Evolutionary conservation across 2,113 vertebrate species (phyloP).

Genomic region (Sakesphorus luctuosus): DNA sequence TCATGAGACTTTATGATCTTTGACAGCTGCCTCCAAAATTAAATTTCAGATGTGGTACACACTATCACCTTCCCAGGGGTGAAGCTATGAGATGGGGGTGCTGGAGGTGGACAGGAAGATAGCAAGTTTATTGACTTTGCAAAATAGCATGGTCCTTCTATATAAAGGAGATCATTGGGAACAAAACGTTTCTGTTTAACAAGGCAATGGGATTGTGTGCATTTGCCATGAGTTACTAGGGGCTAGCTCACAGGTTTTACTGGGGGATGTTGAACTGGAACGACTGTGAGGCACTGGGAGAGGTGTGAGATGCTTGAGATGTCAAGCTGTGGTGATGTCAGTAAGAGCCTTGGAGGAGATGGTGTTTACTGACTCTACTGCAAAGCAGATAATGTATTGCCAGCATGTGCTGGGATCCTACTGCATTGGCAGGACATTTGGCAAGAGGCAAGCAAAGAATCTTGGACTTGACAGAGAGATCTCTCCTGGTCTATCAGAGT

Average conservation of each 20-base stretch:
- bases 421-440: not conserved
- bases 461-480: not conserved
- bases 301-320: not conserved
- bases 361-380: not conserved
- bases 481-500: not conserved
- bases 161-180: not conserved
- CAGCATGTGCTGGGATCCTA: not conserved
- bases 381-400: not conserved
- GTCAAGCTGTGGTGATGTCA: not conserved
- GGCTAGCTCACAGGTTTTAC: not conserved
- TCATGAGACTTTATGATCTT: not conserved
- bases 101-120: not conserved
- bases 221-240: not conserved
- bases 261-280: not conserved
- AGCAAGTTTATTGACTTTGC: not conserved
- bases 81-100: not conserved
- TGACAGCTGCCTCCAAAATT: not conserved
- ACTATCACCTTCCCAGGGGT: not conserved
- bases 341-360: not conserved
- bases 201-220: not conserved
- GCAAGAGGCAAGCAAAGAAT: not conserved
- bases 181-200: not conserved
- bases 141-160: not conserved
- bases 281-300: not conserved
- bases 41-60: not conserved